Evolutionary conservation across 2,888 invertebrate genomes (phyloP).

Genomic region (Alsophila aescularia): DNA sequence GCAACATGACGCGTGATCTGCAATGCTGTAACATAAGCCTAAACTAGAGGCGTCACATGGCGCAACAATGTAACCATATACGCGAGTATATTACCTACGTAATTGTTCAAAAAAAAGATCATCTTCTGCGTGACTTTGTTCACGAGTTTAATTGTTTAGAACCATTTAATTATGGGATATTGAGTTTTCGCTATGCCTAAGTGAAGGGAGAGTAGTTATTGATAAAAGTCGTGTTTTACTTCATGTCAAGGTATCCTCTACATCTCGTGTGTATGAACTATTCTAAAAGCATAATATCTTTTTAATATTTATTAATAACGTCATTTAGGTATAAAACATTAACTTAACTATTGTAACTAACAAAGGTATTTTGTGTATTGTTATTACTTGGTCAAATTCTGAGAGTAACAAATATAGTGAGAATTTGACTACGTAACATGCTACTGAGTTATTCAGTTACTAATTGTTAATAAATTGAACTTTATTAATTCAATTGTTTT

Average conservation of each 20-base stretch:
- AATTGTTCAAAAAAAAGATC: too few species aligned
- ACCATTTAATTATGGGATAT: too few species aligned
- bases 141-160: too few species aligned
- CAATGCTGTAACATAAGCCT: too few species aligned
- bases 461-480: constrained; percentile 83
- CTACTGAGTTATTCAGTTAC: constrained; percentile 70
- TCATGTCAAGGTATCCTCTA: not conserved
- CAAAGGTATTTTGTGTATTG: constrained; percentile 66
- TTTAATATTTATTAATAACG: constrained; percentile 81
- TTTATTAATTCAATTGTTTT: constrained; percentile 64
- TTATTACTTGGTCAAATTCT: constrained; percentile 62
- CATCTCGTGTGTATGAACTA: constrained; percentile 29
- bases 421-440: constrained; percentile 56
- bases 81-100: too few species aligned
- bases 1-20: too few species aligned
- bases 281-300: constrained; percentile 68
- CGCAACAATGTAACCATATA: too few species aligned
- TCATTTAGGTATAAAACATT: constrained; percentile 62
- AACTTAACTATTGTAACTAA: constrained; percentile 77
- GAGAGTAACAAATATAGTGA: constrained; percentile 32
- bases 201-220: too few species aligned
- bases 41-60: too few species aligned
- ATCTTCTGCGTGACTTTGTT: too few species aligned
- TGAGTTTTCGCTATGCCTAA: too few species aligned
- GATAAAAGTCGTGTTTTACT: not conserved